phyloP scores from a whole-genome alignment of 2,113 vertebrate genomes.

The Rana temporaria region DNA sequence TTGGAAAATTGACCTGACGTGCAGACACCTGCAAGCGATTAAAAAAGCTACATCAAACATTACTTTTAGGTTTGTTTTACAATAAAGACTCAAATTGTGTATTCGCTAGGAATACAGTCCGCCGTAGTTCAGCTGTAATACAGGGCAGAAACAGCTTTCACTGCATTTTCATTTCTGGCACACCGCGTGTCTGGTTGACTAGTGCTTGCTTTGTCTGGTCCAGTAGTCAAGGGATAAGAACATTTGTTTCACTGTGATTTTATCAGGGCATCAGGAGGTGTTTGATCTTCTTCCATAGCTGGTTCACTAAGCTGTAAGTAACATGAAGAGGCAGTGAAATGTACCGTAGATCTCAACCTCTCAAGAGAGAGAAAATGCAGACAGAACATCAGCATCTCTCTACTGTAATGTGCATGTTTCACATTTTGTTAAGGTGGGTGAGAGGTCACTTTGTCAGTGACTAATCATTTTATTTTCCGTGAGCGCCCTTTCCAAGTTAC shows the following conservation, averaged over 20 bases:
- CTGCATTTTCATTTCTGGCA: background rate
- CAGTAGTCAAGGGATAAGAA: background rate
- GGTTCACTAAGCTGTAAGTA: constrained; percentile 49
- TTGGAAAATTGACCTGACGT: no score
- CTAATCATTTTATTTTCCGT: no score
- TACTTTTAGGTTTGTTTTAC: no score
- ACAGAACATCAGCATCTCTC: constrained; percentile 5
- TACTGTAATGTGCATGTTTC: background rate
- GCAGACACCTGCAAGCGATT: no score
- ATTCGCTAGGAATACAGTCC: background rate
- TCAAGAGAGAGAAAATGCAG: constrained; percentile 10
- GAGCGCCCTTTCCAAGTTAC: no score
- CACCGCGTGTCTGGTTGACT: constrained; percentile 9
- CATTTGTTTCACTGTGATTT: constrained; percentile 5
- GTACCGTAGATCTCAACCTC: constrained; percentile 20
- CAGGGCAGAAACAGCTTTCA: background rate
- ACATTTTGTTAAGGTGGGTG: no score
- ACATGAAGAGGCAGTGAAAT: constrained; percentile 37
- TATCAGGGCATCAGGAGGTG: constrained; percentile 12
- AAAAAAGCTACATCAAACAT: no score
- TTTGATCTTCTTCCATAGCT: constrained; percentile 2
- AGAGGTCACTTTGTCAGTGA: background rate
- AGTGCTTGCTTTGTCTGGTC: background rate
- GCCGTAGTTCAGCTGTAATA: background rate
- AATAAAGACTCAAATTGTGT: no score